Evolutionary conservation across 2,113 vertebrate species (phyloP), one percentile per base, ranked within the genome.

Genomic region (Propithecus coquereli): DNA sequence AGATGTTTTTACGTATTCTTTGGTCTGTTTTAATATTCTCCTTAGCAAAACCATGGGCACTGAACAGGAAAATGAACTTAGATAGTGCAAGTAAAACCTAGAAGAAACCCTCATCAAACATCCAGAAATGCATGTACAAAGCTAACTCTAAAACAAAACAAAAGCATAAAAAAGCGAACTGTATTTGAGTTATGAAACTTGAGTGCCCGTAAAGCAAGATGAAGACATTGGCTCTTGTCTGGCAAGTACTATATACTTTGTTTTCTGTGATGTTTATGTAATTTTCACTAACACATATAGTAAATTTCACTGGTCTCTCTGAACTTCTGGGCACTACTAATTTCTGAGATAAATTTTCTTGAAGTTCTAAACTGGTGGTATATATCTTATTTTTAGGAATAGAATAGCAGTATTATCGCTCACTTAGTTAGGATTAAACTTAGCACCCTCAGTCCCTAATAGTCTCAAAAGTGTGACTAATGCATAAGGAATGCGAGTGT

Each of bases 51-150:
- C 16, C 1, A 0, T 71, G 40, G 34, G 5, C 9, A 27, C 5
- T 5, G 50, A 27, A 9, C 9, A 27, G 10, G 43, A 40, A 40
- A 52, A 52, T 11, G 8, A 63, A 40, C 65, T 20, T 8, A 34
- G 32, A 11, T 3, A 30, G 5, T 27, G 2, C 8, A 20, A 5
- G 2, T 0, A 2, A 5, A 52, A 88, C 30, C 20, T 25, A 10
- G 25, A 43, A 14, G 74, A 71, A 87, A 52, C 13, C 11, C 23
- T 5, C 3, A 18, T 25, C 43, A 5, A 52, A 81, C n/a, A 12
- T 6, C n/a, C 65, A 6, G 6, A 73, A 59, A 7, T 17, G 40
- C 34, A 34, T 9, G 27, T 10, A 27, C 13, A 1, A 40, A 63
- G 16, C 7, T 11, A 52, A 73, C 13, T 5, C 20, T 14, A 17